phyloP scores from a whole-genome alignment of 23 tunicate genomes.

The Phallusia fumigata region DNA sequence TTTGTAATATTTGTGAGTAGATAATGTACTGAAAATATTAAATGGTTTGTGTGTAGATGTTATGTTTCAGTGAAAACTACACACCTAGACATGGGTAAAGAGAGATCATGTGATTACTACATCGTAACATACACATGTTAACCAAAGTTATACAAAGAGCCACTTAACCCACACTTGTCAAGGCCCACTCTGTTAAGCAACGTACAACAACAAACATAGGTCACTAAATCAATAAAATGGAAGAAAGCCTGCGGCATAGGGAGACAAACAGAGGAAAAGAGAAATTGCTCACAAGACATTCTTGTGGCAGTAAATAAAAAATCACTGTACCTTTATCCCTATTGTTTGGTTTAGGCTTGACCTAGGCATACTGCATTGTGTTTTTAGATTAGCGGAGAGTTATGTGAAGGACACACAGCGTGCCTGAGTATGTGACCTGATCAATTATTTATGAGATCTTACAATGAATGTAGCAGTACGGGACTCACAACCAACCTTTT shows the following conservation, averaged over 20 bases:
- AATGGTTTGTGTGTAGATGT: too few species aligned
- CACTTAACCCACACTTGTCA: background rate
- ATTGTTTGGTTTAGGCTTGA: background rate
- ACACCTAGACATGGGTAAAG: too few species aligned
- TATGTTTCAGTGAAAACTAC: too few species aligned
- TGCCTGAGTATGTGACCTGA: background rate
- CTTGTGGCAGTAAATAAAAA: too few species aligned
- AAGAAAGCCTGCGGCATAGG: background rate
- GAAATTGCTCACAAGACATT: background rate
- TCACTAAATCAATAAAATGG: background rate
- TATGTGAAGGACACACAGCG: background rate
- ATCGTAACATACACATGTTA: background rate
- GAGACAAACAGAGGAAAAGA: background rate
- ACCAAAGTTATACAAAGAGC: background rate
- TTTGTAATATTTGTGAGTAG: too few species aligned
- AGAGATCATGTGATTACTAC: too few species aligned
- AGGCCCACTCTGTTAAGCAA: background rate
- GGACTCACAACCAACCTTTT: constrained; percentile 49
- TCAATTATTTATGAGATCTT: background rate
- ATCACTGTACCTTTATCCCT: too few species aligned
- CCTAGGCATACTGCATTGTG: background rate
- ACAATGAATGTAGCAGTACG: background rate
- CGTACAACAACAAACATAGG: background rate
- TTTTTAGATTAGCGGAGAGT: background rate
- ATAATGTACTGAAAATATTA: too few species aligned